Evolutionary conservation across 2,113 vertebrate species (phyloP).

Genomic region (Rhinolophus sinicus): DNA sequence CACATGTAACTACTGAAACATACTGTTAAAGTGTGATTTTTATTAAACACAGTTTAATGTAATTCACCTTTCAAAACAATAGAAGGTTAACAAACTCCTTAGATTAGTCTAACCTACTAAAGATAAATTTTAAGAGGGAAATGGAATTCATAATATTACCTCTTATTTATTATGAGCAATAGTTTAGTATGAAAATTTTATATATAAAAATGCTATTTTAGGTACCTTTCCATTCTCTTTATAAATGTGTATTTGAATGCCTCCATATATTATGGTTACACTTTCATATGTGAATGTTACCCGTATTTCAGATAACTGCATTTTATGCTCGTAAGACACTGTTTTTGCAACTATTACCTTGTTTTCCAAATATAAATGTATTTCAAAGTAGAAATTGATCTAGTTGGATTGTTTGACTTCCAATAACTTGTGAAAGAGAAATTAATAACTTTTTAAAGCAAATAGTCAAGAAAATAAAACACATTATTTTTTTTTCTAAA

Average conservation of each 20-base stretch:
- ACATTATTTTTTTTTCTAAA: conserved; percentile 60
- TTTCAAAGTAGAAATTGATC: conserved; percentile 65
- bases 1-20: conserved; percentile 56
- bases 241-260: conserved; percentile 82
- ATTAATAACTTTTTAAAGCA: conserved; percentile 72
- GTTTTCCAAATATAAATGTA: conserved; percentile 84
- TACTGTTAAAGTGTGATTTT: conserved; percentile 60
- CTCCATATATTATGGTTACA: conserved; percentile 81
- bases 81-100: conserved; percentile 28
- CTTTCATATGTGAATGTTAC: conserved; percentile 56
- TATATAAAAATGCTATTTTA: conserved; percentile 88
- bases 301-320: conserved; percentile 78
- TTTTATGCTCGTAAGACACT: conserved; percentile 78
- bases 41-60: conserved; percentile 67
- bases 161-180: conserved; percentile 88
- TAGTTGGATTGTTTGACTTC: conserved; percentile 55
- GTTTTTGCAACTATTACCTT: conserved; percentile 66
- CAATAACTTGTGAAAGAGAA: conserved; percentile 34
- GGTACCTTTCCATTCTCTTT: conserved; percentile 87
- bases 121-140: conserved; percentile 81
- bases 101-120: conserved; percentile 63
- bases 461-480: conserved; percentile 73
- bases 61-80: conserved; percentile 71
- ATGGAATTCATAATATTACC: conserved; percentile 80
- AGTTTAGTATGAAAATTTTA: conserved; percentile 89